Base-by-base conservation (phyloP, 1,140 invertebrate species). In the Patella vulgata region DNA sequence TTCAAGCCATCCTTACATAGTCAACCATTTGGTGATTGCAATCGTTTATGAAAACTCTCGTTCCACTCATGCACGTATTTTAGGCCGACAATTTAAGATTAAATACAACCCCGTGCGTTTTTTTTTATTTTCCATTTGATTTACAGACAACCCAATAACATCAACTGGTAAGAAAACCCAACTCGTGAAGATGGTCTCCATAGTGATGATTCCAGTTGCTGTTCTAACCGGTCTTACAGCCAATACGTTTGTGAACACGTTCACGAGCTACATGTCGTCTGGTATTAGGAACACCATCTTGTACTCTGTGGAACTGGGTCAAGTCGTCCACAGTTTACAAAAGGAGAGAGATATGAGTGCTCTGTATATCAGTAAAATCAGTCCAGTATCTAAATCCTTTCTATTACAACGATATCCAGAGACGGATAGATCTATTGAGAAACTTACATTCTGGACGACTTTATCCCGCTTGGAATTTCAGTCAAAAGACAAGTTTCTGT, bases 311-410 rank as follows among this genome's bases (percentile, higher is more conserved):
- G 63, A 70, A 40, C 23, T 73, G 25, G 70, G 72, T 28, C 42
- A 52, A 6, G 40, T 74, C 19, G 47, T 74, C 3, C 61, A 71
- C 40, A 63, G 46, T 17, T 46, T 75, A 8, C 78, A 80, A 61
- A 63, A 66, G 31, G 78, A 80, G 60, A 71, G 78, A 5, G 78
- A 80, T 46, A 72, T 73, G 53, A 78, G 74, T 39, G 68, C 74
- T 42, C 66, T 80, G 19, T 77, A 77, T 33, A 48, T 76, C 2
- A 80, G 76, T 58, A 59, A 59, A 21, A 72, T 74, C 30, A 52
- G 71, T 12, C 60, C 67, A 19, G 68, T 71, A 46, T 74, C 74
- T 12, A 78, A 78, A 30, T 57, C 40, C 19, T 68, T 73, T 17
- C 68, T 80, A 6, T 46, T 77, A 2, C 44, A 69, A 6, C 50